Percentiles rank a stretch among this genome's conserved stretches.
phyloP scores from a whole-genome alignment of 2,888 invertebrate genomes.

The Sericinus montela region DNA sequence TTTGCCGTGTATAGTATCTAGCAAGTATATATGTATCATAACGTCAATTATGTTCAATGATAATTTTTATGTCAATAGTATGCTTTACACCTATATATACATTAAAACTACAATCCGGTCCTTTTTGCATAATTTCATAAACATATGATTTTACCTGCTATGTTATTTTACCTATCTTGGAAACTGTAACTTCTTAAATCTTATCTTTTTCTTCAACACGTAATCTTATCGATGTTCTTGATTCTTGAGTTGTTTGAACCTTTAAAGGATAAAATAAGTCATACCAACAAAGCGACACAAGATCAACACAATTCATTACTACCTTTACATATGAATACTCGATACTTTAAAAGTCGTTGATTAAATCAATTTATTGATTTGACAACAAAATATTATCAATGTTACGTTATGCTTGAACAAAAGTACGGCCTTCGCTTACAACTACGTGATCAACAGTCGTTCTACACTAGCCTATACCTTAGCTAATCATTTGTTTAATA shows the following conservation, averaged over 20 bases:
- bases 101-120: no score
- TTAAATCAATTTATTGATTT: not conserved
- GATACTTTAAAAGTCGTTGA: not conserved
- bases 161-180: not conserved
- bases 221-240: conserved; percentile 11
- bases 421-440: conserved; percentile 31
- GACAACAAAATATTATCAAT: conserved; percentile 2
- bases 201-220: not conserved
- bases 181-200: not conserved
- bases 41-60: not conserved
- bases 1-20: no score
- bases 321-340: no score
- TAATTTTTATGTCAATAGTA: no score
- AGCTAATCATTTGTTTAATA: conserved; percentile 7
- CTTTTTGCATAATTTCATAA: no score
- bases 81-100: no score
- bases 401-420: conserved; percentile 19
- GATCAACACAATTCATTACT: no score
- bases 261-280: not conserved
- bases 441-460: conserved; percentile 28
- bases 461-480: conserved; percentile 7
- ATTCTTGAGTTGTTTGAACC: conserved; percentile 2
- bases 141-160: no score
- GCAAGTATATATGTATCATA: no score
- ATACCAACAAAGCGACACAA: no score